Conservation (phyloP, 2,888 invertebrate genomes). For the Xanthorhoe spadicearia region DNA sequence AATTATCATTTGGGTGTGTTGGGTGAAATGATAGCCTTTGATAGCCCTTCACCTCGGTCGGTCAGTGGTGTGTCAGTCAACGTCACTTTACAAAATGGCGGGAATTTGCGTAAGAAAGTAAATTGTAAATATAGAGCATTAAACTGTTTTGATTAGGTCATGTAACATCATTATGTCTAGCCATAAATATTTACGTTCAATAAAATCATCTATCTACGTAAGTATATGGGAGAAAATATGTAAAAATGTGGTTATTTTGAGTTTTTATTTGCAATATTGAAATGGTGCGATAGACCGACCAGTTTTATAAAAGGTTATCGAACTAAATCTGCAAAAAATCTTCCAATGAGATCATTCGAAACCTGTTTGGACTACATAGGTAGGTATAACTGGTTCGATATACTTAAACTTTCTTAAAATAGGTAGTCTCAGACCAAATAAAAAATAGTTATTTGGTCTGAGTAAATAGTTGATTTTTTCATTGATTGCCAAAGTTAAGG, state of each 20-base stretch:
- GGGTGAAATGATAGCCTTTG: slow-evolving; percentile 28
- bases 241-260: too few species aligned
- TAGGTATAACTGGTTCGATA: background rate
- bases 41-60: slow-evolving; percentile 44
- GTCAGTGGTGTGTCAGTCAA: slow-evolving; percentile 48
- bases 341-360: background rate
- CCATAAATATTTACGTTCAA: too few species aligned
- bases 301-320: background rate
- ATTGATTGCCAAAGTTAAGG: too few species aligned
- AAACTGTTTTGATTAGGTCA: background rate
- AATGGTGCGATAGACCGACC: too few species aligned
- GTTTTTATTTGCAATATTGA: too few species aligned
- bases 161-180: too few species aligned
- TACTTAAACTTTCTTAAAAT: too few species aligned
- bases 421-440: too few species aligned
- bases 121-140: background rate
- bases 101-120: slow-evolving; percentile 12
- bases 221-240: background rate
- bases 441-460: too few species aligned
- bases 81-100: slow-evolving; percentile 44
- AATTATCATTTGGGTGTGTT: too few species aligned
- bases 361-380: background rate
- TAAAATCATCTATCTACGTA: too few species aligned
- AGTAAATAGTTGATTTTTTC: too few species aligned
- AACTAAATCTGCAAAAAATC: background rate